Conservation (phyloP, 2,797 vertebrate species). For the Pachyuromys duprasi region DNA sequence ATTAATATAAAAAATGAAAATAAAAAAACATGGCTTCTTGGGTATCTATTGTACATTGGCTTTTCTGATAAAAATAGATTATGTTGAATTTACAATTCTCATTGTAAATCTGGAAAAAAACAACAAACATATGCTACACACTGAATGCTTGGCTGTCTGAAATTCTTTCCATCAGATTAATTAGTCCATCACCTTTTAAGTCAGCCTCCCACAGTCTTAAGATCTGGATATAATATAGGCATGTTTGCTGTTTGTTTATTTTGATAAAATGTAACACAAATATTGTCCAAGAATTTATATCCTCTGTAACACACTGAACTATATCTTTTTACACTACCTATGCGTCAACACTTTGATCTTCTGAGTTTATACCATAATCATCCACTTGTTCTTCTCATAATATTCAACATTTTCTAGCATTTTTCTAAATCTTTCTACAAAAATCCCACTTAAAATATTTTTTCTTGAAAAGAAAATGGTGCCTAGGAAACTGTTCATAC, state of each 20-base stretch:
- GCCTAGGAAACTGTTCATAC: no score
- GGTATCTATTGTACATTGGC: neutral
- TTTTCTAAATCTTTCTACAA: neutral
- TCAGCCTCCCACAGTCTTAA: neutral
- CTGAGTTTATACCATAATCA: neutral
- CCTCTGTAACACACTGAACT: neutral
- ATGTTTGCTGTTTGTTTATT: neutral
- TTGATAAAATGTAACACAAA: neutral
- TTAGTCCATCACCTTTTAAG: neutral
- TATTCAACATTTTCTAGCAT: neutral
- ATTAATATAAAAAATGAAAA: no score
- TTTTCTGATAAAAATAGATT: neutral
- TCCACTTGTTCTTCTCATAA: neutral
- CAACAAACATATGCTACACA: neutral
- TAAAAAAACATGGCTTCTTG: neutral
- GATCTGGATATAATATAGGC: neutral
- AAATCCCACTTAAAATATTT: neutral
- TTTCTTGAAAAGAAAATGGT: neutral
- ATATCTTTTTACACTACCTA: neutral
- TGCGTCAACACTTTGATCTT: neutral
- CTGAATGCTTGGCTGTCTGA: neutral
- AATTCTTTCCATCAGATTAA: neutral
- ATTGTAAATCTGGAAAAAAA: neutral
- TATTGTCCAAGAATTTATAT: neutral
- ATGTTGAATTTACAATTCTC: neutral